A percentile compares a stretch with the other conserved stretches of the same genome.
These are phyloP conservation scores for Amblyopsis hoosieri DNA, from an alignment of 2,797 vertebrate genomes.

Conservation along the genomic window DNA sequence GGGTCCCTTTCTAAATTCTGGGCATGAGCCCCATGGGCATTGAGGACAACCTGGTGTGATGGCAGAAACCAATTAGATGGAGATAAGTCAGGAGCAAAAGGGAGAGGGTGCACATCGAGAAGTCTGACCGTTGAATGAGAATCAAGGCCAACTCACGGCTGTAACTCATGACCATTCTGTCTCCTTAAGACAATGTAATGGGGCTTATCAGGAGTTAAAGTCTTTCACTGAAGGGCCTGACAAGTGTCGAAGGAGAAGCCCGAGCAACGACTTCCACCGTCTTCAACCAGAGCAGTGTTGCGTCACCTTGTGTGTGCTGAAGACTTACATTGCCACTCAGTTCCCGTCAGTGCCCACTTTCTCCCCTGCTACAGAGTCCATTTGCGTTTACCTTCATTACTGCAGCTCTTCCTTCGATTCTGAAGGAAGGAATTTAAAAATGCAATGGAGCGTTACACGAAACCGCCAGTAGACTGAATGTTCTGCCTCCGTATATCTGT, in stretches of 20 bases:
- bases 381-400: not conserved
- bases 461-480: no score
- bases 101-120: conserved; percentile 1
- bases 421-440: conserved; percentile 3
- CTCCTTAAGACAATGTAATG: conserved; percentile 36
- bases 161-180: conserved; percentile 46
- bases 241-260: conserved; percentile 26
- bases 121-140: conserved; percentile 10
- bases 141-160: conserved; percentile 45
- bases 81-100: conserved; percentile 10
- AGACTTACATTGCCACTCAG: no score
- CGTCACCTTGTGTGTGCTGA: not conserved
- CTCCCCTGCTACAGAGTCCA: conserved; percentile 12
- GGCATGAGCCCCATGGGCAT: conserved; percentile 45
- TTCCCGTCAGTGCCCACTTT: not conserved
- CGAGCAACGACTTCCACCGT: no score
- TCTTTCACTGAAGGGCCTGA: conserved; percentile 35
- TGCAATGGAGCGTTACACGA: no score
- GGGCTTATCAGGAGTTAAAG: conserved; percentile 34
- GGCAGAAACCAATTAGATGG: not conserved
- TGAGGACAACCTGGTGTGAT: conserved; percentile 2
- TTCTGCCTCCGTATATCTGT: no score
- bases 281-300: no score
- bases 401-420: not conserved
- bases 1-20: conserved; percentile 54